Evolutionary conservation across 2,113 vertebrate genomes (phyloP), one percentile per base, ranked within the genome.

Genomic region (Mesocricetus auratus): DNA sequence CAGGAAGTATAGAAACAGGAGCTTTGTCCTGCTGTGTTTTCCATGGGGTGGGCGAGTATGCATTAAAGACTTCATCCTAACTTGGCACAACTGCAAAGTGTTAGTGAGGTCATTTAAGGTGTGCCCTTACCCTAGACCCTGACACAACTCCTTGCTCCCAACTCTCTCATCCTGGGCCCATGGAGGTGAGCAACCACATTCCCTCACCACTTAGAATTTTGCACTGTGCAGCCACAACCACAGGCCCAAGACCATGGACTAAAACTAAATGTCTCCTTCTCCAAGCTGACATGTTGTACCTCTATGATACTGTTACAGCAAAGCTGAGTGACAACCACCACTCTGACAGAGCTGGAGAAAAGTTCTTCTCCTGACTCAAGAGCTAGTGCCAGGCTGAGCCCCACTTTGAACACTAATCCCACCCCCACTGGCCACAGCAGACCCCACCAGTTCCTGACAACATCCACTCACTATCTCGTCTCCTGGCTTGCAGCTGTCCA

Each of bases 401-500:
- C 16, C 73, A 21, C 7, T 0, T 1, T 0, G 0, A 3, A 42
- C 42, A 7, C 0, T 8, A 53, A 56, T 8, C 31, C 19, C 7
- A 15, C 15, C 11, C 36, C 39, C 33, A 33, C 1, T 42, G 3
- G 50, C 42, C 33, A n/a, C 12, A n/a, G 50, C 3, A 73, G 56
- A 16, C 8, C 71, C 47, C 8, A 22, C 68, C 6, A 0, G n/a
- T 17, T 26, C 9, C 39, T 45, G 31, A 19, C 53, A 81, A 2
- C 3, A 21, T 36, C 12, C 26, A 98, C 99, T 99, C 97, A 99
- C 99, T 24, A 99, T 99, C 96, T 99, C 99, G 15, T 99, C 99
- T 45, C 99, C 99, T 0, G 99, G 99, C 97, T 99, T 99, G 98
- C 99, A 99, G 98, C 98, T 99, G 98, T 99, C 99, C 94, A 99